Evolutionary conservation across 2,113 vertebrate species (phyloP).

Genomic region (Anthoscopus minutus): DNA sequence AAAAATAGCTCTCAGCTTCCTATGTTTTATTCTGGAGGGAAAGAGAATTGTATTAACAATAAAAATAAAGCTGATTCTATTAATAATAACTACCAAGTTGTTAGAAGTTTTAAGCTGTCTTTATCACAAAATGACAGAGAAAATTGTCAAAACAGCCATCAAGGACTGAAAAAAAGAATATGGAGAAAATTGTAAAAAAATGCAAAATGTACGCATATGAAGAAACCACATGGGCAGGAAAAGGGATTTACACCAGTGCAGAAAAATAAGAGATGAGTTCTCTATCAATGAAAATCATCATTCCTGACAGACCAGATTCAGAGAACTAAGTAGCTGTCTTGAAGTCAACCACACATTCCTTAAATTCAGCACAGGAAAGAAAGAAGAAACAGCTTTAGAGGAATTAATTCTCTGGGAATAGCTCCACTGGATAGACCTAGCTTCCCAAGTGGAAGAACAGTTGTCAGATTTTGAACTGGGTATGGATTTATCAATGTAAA

Average conservation of each 20-base stretch:
- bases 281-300: neutral
- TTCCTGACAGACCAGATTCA: neutral
- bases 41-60: neutral
- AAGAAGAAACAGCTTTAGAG: neutral
- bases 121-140: neutral
- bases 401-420: neutral
- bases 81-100: neutral
- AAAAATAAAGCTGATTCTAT: neutral
- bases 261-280: neutral
- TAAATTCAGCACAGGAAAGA: neutral
- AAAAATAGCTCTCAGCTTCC: neutral
- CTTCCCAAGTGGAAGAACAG: neutral
- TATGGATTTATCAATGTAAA: neutral
- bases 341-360: neutral
- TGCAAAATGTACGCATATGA: neutral
- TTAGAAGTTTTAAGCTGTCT: neutral
- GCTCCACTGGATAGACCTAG: neutral
- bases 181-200: neutral
- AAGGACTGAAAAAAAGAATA: neutral
- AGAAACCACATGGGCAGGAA: accelerated
- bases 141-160: neutral
- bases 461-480: neutral
- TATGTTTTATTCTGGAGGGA: neutral
- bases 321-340: neutral
- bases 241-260: neutral